These are phyloP conservation scores for Drosophila nannoptera DNA, from an alignment of 1,140 invertebrate genomes.

Conservation along the genomic window DNA sequence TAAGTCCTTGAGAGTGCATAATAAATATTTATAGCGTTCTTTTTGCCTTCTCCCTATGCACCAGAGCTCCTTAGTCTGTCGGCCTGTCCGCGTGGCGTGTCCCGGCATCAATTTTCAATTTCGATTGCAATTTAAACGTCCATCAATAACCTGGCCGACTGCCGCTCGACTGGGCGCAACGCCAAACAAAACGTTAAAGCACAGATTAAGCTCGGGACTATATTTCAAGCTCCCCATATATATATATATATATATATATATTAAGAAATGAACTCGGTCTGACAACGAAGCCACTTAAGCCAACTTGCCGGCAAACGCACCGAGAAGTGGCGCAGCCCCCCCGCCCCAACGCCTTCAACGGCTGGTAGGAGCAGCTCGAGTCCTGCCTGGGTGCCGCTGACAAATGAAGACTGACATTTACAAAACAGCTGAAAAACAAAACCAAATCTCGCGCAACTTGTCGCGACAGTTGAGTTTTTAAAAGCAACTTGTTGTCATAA, in stretches of 20 bases:
- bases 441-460: slow-evolving; percentile 65
- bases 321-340: not conserved
- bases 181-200: slow-evolving; percentile 43
- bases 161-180: slow-evolving; percentile 3
- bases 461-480: slow-evolving; percentile 73
- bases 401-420: slow-evolving; percentile 79
- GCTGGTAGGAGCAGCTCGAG: not conserved
- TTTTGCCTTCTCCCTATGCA: not conserved
- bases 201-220: slow-evolving; percentile 46
- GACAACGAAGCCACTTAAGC: slow-evolving; percentile 75
- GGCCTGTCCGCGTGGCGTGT: slow-evolving; percentile 14
- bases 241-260: slow-evolving; percentile 6
- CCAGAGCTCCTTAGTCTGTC: slow-evolving; percentile 19
- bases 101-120: slow-evolving; percentile 53
- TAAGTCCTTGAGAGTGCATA: slow-evolving; percentile 68
- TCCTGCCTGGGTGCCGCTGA: slow-evolving; percentile 51
- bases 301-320: slow-evolving; percentile 27
- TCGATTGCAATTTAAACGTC: slow-evolving; percentile 74
- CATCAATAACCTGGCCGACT: slow-evolving; percentile 49
- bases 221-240: slow-evolving; percentile 49
- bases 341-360: too few species aligned
- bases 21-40: slow-evolving; percentile 71
- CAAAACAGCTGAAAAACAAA: slow-evolving; percentile 74
- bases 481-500: slow-evolving; percentile 76
- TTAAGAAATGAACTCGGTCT: slow-evolving; percentile 51